Conservation (phyloP, 2,113 vertebrate genomes). For the Plectropomus leopardus region DNA sequence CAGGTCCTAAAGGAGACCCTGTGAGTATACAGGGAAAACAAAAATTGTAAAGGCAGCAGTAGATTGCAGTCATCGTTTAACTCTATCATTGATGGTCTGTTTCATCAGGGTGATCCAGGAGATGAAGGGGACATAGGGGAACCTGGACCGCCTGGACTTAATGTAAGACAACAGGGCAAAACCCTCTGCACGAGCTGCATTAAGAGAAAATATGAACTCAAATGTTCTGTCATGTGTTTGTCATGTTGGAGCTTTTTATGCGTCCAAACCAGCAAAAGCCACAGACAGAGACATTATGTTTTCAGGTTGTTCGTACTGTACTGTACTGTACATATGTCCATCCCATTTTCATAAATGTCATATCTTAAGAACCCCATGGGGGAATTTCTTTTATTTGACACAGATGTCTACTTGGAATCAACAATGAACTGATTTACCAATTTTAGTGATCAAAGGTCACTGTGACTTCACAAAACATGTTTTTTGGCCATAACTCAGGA, state of each 20-base stretch:
- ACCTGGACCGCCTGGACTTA: slow-evolving; percentile 77
- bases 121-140: slow-evolving; percentile 81
- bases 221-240: background rate
- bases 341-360: no score
- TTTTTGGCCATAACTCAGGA: no score
- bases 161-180: slow-evolving; percentile 69
- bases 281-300: no score
- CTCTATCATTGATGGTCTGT: slow-evolving; percentile 2
- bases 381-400: no score
- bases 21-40: slow-evolving; percentile 69
- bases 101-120: slow-evolving; percentile 76
- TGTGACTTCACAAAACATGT: no score
- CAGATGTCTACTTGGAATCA: no score
- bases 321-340: no score
- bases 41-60: background rate
- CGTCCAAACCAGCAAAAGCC: no score
- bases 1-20: slow-evolving; percentile 80
- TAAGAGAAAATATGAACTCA: background rate
- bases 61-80: background rate
- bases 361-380: no score
- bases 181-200: background rate
- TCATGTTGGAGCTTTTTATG: background rate
- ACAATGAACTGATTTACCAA: no score
- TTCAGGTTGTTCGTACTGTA: no score
- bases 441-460: no score